These are phyloP conservation scores for Enteromius radiatus DNA, from an alignment of 2,797 vertebrate species.

Conservation along the genomic window DNA sequence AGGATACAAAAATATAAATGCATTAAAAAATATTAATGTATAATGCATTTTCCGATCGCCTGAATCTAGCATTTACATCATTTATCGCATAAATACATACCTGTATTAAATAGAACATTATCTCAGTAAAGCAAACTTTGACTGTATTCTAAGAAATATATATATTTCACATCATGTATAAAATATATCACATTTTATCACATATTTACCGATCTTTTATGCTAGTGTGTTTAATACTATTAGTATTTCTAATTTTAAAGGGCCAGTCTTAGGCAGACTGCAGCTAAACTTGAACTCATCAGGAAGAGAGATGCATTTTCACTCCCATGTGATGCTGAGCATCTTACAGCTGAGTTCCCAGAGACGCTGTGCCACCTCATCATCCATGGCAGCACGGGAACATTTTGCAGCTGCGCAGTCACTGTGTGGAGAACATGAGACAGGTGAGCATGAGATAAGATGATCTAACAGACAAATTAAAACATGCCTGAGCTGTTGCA, in stretches of 20 bases:
- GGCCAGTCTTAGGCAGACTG: neutral
- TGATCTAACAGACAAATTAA: neutral
- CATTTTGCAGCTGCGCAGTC: constrained; percentile 75
- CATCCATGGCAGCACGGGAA: constrained; percentile 68
- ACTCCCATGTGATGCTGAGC: constrained; percentile 75
- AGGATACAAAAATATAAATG: neutral
- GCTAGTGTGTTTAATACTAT: neutral
- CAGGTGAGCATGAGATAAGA: neutral
- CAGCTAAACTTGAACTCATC: neutral
- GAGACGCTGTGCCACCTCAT: constrained; percentile 71
- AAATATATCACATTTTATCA: neutral
- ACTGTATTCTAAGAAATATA: neutral
- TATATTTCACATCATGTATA: neutral
- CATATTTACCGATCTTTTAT: neutral
- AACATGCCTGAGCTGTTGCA: neutral
- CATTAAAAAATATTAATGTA: constrained; percentile 3
- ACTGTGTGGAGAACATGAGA: constrained; percentile 59
- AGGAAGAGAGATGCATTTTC: constrained; percentile 13
- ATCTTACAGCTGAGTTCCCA: constrained; percentile 78
- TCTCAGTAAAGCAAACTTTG: neutral
- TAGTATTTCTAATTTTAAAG: neutral
- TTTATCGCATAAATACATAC: neutral
- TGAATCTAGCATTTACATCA: neutral
- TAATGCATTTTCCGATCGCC: neutral
- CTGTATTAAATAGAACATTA: neutral